Conservation (phyloP, 2,797 vertebrate genomes). For the Tauraco hartlaubi region DNA sequence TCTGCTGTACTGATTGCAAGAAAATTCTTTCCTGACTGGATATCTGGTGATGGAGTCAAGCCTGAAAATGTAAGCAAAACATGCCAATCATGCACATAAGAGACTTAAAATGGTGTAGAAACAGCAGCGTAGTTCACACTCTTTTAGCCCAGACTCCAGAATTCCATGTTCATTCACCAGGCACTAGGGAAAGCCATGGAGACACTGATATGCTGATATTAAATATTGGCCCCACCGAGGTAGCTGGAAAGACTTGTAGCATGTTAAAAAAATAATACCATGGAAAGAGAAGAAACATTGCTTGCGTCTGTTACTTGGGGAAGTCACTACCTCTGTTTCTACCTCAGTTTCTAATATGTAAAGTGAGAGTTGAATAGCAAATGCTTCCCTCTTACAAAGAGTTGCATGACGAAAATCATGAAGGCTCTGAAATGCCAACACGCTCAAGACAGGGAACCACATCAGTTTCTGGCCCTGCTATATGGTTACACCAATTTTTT, state of each 20-base stretch:
- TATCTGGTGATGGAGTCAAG: neutral
- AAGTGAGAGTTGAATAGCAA: neutral
- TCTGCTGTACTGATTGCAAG: neutral
- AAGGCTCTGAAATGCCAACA: neutral
- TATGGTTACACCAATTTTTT: neutral
- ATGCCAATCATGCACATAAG: fast-evolving
- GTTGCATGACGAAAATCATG: neutral
- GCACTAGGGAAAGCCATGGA: neutral
- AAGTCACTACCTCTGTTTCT: neutral
- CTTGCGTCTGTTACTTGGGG: neutral
- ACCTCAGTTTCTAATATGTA: neutral
- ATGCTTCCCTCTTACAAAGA: neutral
- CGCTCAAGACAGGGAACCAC: neutral
- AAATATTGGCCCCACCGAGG: neutral
- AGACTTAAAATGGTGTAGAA: neutral
- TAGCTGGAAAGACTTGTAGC: neutral
- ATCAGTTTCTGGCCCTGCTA: neutral
- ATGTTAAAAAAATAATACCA: neutral
- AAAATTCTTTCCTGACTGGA: neutral
- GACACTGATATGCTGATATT: neutral
- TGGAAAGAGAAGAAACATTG: neutral
- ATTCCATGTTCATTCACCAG: neutral
- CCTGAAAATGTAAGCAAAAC: neutral
- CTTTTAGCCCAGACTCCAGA: neutral
- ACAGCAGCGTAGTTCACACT: neutral